These are phyloP conservation scores for Daubentonia madagascariensis DNA, from an alignment of 2,113 vertebrate species.

Conservation along the genomic window DNA sequence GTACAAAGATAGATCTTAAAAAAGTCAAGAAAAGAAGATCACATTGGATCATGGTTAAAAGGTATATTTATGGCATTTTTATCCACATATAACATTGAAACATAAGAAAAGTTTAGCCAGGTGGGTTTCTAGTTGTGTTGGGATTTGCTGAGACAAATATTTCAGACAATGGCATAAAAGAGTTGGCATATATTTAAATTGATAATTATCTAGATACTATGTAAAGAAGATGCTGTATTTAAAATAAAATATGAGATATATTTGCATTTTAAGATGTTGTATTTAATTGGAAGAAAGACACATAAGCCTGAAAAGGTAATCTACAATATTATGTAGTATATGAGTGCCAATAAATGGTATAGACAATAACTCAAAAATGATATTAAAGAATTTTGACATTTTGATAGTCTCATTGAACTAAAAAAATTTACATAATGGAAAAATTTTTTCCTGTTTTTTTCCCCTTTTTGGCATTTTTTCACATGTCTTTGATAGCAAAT, in stretches of 20 bases:
- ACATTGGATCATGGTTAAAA: not conserved
- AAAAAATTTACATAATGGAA: constrained; percentile 7
- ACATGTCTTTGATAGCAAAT: not conserved
- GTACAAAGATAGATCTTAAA: not conserved
- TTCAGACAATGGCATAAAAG: not conserved
- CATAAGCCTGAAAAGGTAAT: not conserved
- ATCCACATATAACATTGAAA: not conserved
- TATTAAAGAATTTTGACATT: not conserved
- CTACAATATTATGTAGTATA: not conserved
- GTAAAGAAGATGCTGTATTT: not conserved
- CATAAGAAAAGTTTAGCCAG: not conserved
- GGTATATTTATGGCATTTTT: not conserved
- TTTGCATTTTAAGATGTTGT: not conserved
- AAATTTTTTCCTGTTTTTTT: not conserved
- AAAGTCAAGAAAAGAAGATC: not conserved
- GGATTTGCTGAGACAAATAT: not conserved
- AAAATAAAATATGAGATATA: not conserved
- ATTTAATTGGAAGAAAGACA: not conserved
- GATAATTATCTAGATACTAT: not conserved
- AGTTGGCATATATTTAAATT: not conserved
- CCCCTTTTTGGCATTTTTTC: not conserved
- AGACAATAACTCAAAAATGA: not conserved
- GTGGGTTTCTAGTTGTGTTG: not conserved
- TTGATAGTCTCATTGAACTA: not conserved
- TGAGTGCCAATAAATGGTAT: not conserved